Evolutionary conservation across 2,113 vertebrate genomes (phyloP), one percentile per base, ranked within the genome.

Genomic region (Rhynchopsitta pachyrhyncha): DNA sequence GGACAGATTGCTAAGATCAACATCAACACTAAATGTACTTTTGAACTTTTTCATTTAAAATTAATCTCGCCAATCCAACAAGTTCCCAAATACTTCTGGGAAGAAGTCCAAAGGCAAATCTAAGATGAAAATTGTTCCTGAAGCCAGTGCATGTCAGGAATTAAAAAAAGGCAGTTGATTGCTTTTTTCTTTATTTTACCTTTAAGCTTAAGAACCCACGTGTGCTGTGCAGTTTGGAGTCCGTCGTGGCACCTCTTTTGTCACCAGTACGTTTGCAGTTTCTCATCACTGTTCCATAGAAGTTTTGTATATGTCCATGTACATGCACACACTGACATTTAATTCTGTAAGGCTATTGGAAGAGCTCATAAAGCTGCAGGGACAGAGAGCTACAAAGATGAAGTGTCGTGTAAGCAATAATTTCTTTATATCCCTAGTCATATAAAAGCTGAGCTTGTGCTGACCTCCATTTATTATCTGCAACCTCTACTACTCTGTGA

Each of bases 41-140:
- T 95, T 92, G 79, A 96, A 94, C 53, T 95, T 96, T 97, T 97
- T 97, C 92, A 41, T 81, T 96, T 94, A 93, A 97, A 97, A 95
- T 96, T 86, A 95, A 82, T 86, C 82, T 92, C 91, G 49, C 75
- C 78, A 95, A 96, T 95, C 49, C 94, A 94, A 16, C 69, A 95
- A 83, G 82, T 68, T 96, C 77, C 37, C 73, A 86, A 73, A 86
- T 84, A 93, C 63, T 95, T 78, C 73, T 83, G 84, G 35, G 80
- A 93, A 82, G 63, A 79, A 93, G 88, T 47, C 89, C 73, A 92
- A 84, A 92, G 76, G 33, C 73, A 88, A 92, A 95, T 84, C 23
- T 77, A 82, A 76, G 70, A 95, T 92, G 88, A 96, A 98, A 97
- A 97, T 86, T 95, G 55, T 79, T 97, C 75, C 68, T 83, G 39